Base-by-base conservation (phyloP, 2,888 invertebrate genomes). In the Ecliptopera silaceata region DNA sequence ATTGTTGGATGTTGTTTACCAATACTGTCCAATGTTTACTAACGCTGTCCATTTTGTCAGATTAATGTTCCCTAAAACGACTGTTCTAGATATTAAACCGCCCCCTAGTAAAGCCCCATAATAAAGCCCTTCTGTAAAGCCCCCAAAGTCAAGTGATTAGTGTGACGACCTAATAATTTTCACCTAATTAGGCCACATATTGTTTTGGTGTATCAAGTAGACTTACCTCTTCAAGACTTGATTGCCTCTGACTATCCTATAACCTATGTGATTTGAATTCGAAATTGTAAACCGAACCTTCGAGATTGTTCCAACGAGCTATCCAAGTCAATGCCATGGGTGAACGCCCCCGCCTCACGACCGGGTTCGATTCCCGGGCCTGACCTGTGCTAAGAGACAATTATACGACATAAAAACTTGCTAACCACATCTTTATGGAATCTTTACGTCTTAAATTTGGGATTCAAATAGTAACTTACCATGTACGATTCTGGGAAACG, bases 301-400 rank as follows among this genome's bases (percentile, higher is more conserved):
- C 45, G 18, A 56, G 45, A 50, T 17, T 31, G 11, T 39, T 41
- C 41, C 39, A 31, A 6, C 26, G 42, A 13, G 26, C n/a, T n/a
- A n/a, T 36, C 15, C 10, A 15, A 47, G 58, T 54, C 45, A 77
- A 72, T 69, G 76, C 65, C 78, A 66, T 62, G 61, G 78, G 78
- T 75, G 71, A 74, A 61, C 66, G 74, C 77, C 67, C 66, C 61
- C 64, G 61, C 65, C 68, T 61, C 67, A 58, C 65, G 64, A 63
- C 56, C 65, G 65, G 69, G 75, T 80, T 78, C 71, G 72, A 66
- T 45, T 69, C 70, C 68, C 70, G 50, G 46, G 36, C 44, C 48
- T 65, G 71, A 69, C 67, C 72, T 66, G 63, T 63, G 60, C 11
- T 66, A 61, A 66, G 54, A 38, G 6, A 31, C 18, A 22, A 46